Conservation (phyloP, 2,113 vertebrate species). For the Rhinopomastus cyanomelas region DNA sequence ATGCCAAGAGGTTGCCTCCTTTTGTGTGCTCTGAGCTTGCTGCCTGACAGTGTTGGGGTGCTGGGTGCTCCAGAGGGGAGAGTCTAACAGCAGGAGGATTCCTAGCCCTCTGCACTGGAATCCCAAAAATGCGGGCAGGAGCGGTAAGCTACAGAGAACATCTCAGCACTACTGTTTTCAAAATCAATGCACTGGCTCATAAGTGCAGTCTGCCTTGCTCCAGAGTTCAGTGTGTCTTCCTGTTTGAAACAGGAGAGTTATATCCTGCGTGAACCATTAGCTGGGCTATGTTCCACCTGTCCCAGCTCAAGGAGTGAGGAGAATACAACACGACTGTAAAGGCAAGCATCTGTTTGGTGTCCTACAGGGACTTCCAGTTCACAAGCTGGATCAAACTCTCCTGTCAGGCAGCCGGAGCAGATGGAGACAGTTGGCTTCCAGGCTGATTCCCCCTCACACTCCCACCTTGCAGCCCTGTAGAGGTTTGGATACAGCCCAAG, state of each 20-base stretch:
- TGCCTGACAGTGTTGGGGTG: background rate
- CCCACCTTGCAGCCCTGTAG: conserved; percentile 38
- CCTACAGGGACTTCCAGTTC: background rate
- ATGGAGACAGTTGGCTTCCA: conserved; percentile 50
- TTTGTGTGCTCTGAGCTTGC: background rate
- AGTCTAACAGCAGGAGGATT: background rate
- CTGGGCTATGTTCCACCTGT: background rate
- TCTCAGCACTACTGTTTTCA: background rate
- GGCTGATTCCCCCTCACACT: conserved; percentile 44
- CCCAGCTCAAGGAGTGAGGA: background rate
- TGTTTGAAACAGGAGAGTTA: background rate
- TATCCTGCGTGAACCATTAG: background rate
- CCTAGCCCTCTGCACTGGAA: background rate
- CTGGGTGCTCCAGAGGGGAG: background rate
- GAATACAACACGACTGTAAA: background rate
- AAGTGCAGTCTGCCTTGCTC: background rate
- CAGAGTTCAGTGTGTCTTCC: background rate
- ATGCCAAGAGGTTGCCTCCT: background rate
- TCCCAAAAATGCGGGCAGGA: conserved; percentile 1
- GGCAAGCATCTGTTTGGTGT: conserved; percentile 6
- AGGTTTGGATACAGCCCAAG: conserved; percentile 40
- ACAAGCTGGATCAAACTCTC: background rate
- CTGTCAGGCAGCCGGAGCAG: conserved; percentile 49
- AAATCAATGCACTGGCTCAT: background rate
- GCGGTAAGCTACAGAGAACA: background rate